Percentiles rank a stretch among this genome's conserved stretches.
Conservation (phyloP, 2,113 vertebrate species). For the Apodemus sylvaticus region DNA sequence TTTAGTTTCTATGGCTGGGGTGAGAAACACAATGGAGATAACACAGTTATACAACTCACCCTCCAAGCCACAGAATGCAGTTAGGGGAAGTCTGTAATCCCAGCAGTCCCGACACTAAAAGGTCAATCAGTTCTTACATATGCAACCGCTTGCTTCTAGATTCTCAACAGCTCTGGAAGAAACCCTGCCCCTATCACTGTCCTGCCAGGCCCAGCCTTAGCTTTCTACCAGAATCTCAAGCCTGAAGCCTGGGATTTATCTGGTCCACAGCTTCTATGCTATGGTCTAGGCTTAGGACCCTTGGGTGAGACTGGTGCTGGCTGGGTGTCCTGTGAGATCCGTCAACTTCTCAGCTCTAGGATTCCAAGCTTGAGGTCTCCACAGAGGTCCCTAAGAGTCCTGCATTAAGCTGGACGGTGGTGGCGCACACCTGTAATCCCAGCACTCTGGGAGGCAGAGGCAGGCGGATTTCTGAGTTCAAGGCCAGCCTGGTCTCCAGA, state of each 20-base stretch:
- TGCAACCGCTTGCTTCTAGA: not conserved
- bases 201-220: not conserved
- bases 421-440: no score
- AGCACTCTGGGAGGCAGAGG: no score
- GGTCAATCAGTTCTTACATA: not conserved
- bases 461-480: no score
- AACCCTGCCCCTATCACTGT: not conserved
- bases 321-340: not conserved
- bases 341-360: not conserved
- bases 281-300: not conserved
- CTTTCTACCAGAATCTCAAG: not conserved
- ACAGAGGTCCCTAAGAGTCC: not conserved
- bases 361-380: not conserved
- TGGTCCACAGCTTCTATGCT: not conserved
- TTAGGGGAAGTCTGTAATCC: not conserved
- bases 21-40: not conserved
- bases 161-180: not conserved
- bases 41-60: not conserved
- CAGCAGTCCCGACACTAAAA: not conserved
- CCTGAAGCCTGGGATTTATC: not conserved
- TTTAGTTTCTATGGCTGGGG: not conserved
- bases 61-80: not conserved
- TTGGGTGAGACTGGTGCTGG: not conserved
- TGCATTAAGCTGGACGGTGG: no score
- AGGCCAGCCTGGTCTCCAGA: no score